These are phyloP conservation scores for Aleiodes testaceus DNA, from an alignment of 2,888 invertebrate genomes.

Conservation along the genomic window DNA sequence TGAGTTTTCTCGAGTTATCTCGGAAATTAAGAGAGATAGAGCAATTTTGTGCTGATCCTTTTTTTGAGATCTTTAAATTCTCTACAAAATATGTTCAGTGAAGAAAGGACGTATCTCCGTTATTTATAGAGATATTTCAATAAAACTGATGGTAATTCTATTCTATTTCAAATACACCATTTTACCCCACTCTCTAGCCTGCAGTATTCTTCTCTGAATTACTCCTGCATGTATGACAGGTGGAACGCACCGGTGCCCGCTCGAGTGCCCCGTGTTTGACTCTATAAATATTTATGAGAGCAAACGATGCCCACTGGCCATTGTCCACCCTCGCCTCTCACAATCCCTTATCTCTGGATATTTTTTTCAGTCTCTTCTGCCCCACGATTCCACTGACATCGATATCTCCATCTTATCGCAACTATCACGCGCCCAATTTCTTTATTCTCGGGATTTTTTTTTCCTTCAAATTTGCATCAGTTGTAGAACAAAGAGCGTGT, in stretches of 20 bases:
- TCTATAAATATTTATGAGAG: slow-evolving; percentile 53
- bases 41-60: no score
- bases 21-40: no score
- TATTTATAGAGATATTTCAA: neutral
- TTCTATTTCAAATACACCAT: no score
- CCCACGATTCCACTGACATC: neutral
- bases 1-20: neutral
- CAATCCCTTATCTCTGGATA: slow-evolving; percentile 3
- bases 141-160: no score
- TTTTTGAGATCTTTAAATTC: no score
- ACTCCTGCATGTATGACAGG: slow-evolving; percentile 57
- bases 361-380: slow-evolving; percentile 2
- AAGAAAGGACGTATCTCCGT: no score
- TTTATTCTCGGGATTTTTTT: neutral
- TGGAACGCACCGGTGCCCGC: slow-evolving; percentile 67
- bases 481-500: no score
- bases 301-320: slow-evolving; percentile 61
- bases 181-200: no score
- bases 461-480: no score
- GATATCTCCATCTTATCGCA: neutral
- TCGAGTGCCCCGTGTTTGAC: slow-evolving; percentile 46
- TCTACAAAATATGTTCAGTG: no score
- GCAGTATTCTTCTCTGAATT: neutral
- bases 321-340: slow-evolving; percentile 63
- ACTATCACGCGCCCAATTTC: neutral